phyloP scores from a whole-genome alignment of 2,797 vertebrate genomes.

The Periophthalmus magnuspinnatus region DNA sequence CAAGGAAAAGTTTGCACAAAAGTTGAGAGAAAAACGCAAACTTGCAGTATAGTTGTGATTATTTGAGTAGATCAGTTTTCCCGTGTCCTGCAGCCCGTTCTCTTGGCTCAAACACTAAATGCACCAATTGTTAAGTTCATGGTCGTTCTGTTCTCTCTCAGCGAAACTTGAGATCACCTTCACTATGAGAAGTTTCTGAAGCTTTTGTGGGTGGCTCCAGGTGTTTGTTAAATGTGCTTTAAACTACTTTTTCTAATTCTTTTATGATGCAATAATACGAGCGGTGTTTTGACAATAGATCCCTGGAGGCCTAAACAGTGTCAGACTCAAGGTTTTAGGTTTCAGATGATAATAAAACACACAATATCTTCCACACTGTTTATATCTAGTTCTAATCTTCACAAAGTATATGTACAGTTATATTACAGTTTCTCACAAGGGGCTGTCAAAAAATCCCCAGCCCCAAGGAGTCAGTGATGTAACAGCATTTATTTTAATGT shows the following conservation, averaged over 20 bases:
- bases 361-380: conserved; percentile 13
- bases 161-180: conserved; percentile 21
- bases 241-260: not conserved
- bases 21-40: not conserved
- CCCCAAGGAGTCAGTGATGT: not conserved
- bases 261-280: not conserved
- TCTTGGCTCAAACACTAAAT: conserved; percentile 40
- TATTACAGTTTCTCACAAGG: not conserved
- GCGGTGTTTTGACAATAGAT: conserved; percentile 25
- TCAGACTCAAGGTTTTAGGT: conserved; percentile 58
- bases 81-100: conserved; percentile 50
- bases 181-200: conserved; percentile 1
- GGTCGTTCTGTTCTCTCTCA: conserved; percentile 28
- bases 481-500: not conserved
- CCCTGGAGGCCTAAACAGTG: conserved; percentile 28
- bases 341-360: conserved; percentile 41
- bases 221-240: not conserved
- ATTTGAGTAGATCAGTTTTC: conserved; percentile 26
- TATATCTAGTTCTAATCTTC: conserved; percentile 22
- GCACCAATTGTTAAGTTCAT: conserved; percentile 12
- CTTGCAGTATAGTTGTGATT: not conserved
- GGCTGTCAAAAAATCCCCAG: not conserved
- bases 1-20: not conserved
- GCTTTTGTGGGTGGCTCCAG: conserved; percentile 4
- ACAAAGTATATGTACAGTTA: not conserved